phyloP scores from a whole-genome alignment of 2,113 vertebrate species.

The Limanda limanda region DNA sequence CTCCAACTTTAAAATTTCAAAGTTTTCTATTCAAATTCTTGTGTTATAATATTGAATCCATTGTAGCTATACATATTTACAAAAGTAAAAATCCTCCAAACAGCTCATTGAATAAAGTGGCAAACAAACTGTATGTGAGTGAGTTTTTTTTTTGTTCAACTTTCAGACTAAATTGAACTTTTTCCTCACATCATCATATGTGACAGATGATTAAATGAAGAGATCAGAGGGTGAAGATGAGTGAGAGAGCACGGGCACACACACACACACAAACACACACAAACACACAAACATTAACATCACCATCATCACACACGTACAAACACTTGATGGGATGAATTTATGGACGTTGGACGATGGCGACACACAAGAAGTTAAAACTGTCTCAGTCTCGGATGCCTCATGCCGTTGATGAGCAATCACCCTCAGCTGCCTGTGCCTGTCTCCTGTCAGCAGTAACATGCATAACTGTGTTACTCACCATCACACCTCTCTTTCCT shows the following conservation, averaged over 20 bases:
- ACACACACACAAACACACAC: conserved; percentile 19
- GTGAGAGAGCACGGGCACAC: conserved; percentile 24
- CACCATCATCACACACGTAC: conserved; percentile 2
- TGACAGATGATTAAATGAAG: conserved; percentile 29
- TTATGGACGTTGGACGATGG: conserved; percentile 30
- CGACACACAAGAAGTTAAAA: conserved; percentile 13
- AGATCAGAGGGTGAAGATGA: conserved; percentile 43
- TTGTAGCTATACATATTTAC: no score
- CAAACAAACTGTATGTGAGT: no score
- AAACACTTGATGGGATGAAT: conserved; percentile 57
- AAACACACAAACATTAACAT: not conserved
- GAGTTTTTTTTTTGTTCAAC: no score
- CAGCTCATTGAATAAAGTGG: not conserved
- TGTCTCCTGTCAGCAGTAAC: conserved; percentile 48
- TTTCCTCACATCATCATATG: not conserved
- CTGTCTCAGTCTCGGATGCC: conserved; percentile 12
- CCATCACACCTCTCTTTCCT: conserved; percentile 57
- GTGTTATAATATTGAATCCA: no score
- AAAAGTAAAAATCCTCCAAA: not conserved
- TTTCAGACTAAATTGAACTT: no score
- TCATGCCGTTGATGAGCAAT: conserved; percentile 49
- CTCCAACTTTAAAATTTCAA: no score
- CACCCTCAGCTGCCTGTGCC: conserved; percentile 37
- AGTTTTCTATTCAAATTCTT: no score
- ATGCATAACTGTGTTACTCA: conserved; percentile 66